A percentile compares a stretch with the other conserved stretches of the same genome.
phyloP scores from a whole-genome alignment of 2,113 vertebrate genomes.

The Rhinichthys klamathensis region DNA sequence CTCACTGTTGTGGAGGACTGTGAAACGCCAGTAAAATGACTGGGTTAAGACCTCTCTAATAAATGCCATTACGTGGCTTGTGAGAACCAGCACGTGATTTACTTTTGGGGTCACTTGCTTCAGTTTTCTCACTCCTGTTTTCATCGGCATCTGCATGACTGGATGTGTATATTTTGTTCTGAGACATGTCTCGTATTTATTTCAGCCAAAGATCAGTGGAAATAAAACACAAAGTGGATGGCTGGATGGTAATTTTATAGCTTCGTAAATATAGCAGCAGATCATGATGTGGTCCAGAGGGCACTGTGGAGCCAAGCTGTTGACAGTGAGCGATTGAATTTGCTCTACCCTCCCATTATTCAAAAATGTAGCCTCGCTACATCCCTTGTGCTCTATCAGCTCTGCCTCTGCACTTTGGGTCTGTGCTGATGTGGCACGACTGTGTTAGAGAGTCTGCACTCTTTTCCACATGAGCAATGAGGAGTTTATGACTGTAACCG shows the following conservation, averaged over 20 bases:
- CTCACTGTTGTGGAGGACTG: neutral
- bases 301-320: slow-evolving; percentile 46
- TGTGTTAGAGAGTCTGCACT: neutral
- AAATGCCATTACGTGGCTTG: neutral
- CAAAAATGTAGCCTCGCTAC: neutral
- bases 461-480: neutral
- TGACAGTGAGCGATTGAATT: slow-evolving; percentile 45
- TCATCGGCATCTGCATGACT: neutral
- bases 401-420: neutral
- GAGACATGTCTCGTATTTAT: neutral
- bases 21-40: neutral
- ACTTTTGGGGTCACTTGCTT: neutral
- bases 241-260: slow-evolving; percentile 57
- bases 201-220: neutral
- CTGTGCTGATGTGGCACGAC: slow-evolving; percentile 24
- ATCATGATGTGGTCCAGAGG: slow-evolving; percentile 48
- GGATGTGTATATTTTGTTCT: neutral
- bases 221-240: slow-evolving; percentile 30
- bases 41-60: slow-evolving; percentile 6
- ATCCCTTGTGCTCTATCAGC: neutral
- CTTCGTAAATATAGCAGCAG: slow-evolving; percentile 56
- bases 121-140: neutral
- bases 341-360: slow-evolving; percentile 36
- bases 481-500: neutral
- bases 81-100: neutral